Base-by-base conservation (phyloP, 2,888 invertebrate species). In the Frankliniella intonsa region DNA sequence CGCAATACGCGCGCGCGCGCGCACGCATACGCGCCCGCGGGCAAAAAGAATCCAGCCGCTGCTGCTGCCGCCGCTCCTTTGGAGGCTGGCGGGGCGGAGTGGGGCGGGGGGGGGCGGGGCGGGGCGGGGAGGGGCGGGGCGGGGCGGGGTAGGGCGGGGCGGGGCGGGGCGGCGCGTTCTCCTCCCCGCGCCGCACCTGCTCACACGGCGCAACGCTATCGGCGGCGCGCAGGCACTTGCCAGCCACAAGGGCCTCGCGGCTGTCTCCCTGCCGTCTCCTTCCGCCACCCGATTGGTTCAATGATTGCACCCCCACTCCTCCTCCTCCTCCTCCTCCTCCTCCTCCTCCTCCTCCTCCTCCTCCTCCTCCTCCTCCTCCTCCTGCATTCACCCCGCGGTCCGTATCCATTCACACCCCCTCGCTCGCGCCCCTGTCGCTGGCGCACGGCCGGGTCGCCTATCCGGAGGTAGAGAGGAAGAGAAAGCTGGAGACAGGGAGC, bases 241-340 rank as follows among this genome's bases (percentile, higher is more conserved):
- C 62, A n/a, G 62, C 55, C 55, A 55, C 14, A 17, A 62, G 62
- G 62, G 7, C 62, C 55, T 55, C 55, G 55, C 55, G 14, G 69
- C 69, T n/a, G 19, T 22, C n/a, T 11, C n/a, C 25, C 69, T 10
- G 69, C 11, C 69, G 69, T 25, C 25, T 8, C 69, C 69, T 76
- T n/a, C 69, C 69, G 69, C 69, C 69, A 25, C 22, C 69, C 69
- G 69, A 76, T 76, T 76, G 69, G 69, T 76, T 76, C 69, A 76
- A 76, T 76, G 69, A 76, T 76, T 76, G 69, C 69, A 22, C 22
- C 25, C 69, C 69, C 38, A 38, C 69, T 25, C 65, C 9, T 76
- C 55, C 38, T 38, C 38, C 38, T 19, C 55, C 55, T 19, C 14
- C 55, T 55, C 55, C 9, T 76, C 55, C 38, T 38, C 38, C 38